Base-by-base conservation (phyloP, 2,113 vertebrate genomes). In the Lycaon pictus region DNA sequence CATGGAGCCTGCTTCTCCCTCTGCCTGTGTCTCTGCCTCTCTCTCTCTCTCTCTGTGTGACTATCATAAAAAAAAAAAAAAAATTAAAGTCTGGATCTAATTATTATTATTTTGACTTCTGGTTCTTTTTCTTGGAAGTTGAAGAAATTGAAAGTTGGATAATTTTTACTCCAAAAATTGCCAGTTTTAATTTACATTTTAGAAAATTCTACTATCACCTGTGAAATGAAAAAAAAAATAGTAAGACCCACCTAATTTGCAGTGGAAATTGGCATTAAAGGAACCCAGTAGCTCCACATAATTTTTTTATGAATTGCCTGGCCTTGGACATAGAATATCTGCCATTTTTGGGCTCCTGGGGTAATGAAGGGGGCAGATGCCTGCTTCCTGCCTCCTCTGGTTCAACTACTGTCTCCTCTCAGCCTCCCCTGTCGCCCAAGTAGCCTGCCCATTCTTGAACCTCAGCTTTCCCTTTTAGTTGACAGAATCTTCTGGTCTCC, bases 81-180 rank as follows among this genome's bases (percentile, higher is more conserved):
- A 35, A 35, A 35, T 35, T 74, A 63, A n/a, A 56, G n/a, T 90
- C 71, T 91, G 56, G 55, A 90, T 86, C 60, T 93, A 84, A 93
- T 88, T 88, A 83, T 79, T 65, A 55, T 67, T 90, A 67, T 76
- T 91, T 11, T 97, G 83, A 80, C 43, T 84, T 96, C 60, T 89
- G 11, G 16, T 56, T 96, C 3, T 82, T 86, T 95, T 95, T 37
- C 51, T 93, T 84, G 67, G 51, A 91, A 88, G n/a, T 27, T 83
- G 51, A 92, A 94, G 65, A 90, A 93, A 92, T 92, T 48, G 67
- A 94, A 97, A 27, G 10, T 72, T 93, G 27, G 2, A 74, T 95
- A 29, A 56, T 37, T 92, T 89, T 95, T 69, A 37, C 35, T 48
- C 90, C 4, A 92, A 69, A 94, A 65, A 25, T 86, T 93, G 63